Conservation (phyloP, 2,113 vertebrate species). For the Xiphophorus couchianus region DNA sequence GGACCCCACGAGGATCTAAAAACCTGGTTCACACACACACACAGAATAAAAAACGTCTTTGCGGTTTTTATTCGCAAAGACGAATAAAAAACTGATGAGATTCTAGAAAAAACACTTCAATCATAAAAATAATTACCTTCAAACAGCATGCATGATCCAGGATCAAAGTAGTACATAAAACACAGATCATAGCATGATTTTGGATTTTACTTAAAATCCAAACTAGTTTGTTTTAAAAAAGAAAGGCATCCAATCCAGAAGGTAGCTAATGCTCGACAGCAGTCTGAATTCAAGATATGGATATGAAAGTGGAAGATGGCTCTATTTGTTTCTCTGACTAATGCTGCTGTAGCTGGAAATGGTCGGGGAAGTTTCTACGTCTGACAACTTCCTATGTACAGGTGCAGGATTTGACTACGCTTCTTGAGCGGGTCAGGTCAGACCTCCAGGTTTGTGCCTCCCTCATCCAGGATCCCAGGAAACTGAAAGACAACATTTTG, state of each 20-base stretch:
- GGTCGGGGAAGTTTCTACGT: no score
- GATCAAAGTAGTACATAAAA: no score
- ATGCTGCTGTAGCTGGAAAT: no score
- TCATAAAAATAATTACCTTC: neutral
- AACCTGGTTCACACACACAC: neutral
- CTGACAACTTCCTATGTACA: slow-evolving; percentile 53
- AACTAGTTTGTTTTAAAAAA: neutral
- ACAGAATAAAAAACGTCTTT: no score
- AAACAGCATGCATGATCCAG: neutral
- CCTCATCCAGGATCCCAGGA: slow-evolving; percentile 86
- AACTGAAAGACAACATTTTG: slow-evolving; percentile 83
- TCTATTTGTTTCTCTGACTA: no score
- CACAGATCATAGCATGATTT: no score
- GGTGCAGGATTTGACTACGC: slow-evolving; percentile 82
- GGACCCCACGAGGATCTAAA: no score
- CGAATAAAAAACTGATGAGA: slow-evolving; percentile 1
- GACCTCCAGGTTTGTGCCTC: slow-evolving; percentile 87
- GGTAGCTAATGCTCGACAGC: no score
- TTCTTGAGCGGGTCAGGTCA: slow-evolving; percentile 84
- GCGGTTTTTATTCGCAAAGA: neutral
- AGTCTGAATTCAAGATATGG: no score
- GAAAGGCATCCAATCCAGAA: no score
- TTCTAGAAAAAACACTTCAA: neutral
- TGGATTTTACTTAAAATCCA: neutral
- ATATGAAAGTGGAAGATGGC: no score